A percentile compares a stretch with the other conserved stretches of the same genome.
phyloP scores from a whole-genome alignment of 2,113 vertebrate genomes.

The Proterorhinus semilunaris region DNA sequence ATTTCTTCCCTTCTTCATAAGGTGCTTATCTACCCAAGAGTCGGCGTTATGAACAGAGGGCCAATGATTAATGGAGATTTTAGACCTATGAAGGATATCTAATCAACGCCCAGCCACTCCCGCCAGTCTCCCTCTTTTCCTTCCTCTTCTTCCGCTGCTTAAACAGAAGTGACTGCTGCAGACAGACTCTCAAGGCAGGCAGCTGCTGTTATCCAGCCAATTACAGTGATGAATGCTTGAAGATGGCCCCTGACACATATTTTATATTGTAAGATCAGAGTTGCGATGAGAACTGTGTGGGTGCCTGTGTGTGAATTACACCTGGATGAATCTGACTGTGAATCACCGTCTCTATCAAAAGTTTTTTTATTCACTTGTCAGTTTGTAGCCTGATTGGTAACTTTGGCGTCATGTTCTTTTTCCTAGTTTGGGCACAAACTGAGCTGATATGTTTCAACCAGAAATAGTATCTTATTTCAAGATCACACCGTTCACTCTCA shows the following conservation, averaged over 20 bases:
- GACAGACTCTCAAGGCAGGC: slow-evolving; percentile 25
- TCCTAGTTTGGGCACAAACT: not conserved
- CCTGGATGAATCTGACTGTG: not conserved
- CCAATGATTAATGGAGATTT: slow-evolving; percentile 88
- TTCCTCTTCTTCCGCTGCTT: slow-evolving; percentile 11
- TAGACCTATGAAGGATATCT: slow-evolving; percentile 71
- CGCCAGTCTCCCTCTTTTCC: slow-evolving; percentile 11
- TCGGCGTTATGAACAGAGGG: slow-evolving; percentile 78
- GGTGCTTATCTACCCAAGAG: slow-evolving; percentile 64
- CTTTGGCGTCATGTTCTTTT: not conserved
- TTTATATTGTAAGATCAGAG: slow-evolving; percentile 26
- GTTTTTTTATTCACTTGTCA: slow-evolving; percentile 8
- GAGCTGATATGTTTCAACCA: not conserved
- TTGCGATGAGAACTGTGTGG: slow-evolving; percentile 10
- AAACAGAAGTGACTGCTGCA: slow-evolving; percentile 52
- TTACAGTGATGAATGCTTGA: slow-evolving; percentile 46
- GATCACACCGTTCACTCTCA: too few relatives aligned
- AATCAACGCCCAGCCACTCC: slow-evolving; percentile 29
- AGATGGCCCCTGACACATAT: slow-evolving; percentile 38
- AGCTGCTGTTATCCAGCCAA: slow-evolving; percentile 43
- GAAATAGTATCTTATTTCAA: not conserved
- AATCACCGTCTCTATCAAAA: not conserved
- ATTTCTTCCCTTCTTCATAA: slow-evolving; percentile 42
- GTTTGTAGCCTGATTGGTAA: not conserved
- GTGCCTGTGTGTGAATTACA: slow-evolving; percentile 9